phyloP scores from a whole-genome alignment of 2,888 invertebrate genomes.

The Synanthedon formicaeformis region DNA sequence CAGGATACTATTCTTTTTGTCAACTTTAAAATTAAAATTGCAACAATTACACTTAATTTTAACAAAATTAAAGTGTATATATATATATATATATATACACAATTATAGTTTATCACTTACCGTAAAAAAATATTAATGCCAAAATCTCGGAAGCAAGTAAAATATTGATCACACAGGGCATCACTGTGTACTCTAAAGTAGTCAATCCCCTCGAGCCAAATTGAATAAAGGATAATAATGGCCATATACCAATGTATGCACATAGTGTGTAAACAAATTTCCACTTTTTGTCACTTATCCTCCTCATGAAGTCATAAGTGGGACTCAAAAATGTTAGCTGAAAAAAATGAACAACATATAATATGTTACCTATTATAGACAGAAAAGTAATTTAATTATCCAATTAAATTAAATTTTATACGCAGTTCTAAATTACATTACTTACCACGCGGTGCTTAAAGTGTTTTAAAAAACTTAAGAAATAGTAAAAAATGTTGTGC shows the following conservation, averaged over 20 bases:
- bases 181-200: constrained; percentile 31
- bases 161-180: constrained; percentile 37
- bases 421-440: no score
- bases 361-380: background rate
- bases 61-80: no score
- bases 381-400: background rate
- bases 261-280: constrained; percentile 23
- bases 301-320: constrained; percentile 38
- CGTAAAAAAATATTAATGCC: constrained; percentile 47
- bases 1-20: no score
- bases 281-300: constrained; percentile 38
- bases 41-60: no score
- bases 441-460: no score
- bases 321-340: constrained; percentile 45
- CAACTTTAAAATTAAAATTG: no score
- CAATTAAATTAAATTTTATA: no score
- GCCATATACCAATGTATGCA: constrained; percentile 23
- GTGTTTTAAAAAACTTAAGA: no score
- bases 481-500: no score
- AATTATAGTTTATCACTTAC: constrained; percentile 19
- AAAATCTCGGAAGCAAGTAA: no score
- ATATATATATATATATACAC: no score
- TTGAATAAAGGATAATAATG: constrained; percentile 22
- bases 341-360: background rate
- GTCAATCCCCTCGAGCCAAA: constrained; percentile 23